Base-by-base conservation (phyloP, 2,113 vertebrate species). In the Tragulus kanchil region DNA sequence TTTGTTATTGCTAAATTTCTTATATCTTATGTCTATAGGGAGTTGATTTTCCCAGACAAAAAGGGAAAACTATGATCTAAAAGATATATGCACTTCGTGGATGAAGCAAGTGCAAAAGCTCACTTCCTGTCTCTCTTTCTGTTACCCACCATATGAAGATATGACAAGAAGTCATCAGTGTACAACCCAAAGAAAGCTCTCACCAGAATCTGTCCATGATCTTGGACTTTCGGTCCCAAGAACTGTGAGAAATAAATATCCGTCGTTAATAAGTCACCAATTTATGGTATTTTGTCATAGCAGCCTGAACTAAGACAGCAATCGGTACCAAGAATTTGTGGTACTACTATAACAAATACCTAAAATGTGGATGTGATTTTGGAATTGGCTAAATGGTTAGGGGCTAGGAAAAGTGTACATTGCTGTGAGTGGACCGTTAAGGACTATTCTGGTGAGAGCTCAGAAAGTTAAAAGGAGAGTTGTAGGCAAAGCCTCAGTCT, bases 1-100 rank as follows among this genome's bases (percentile, higher is more conserved):
- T 69, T 52, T 84, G 11, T 61, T 79, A 89, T n/a, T 89, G 58
- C 12, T 28, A 89, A 93, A 12, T 67, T 67, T 91, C 13, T 75
- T 85, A n/a, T 61, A 42, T 36, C 15, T 92, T 96, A 11, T 85
- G 4, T 58, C 61, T 75, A 48, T 7, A 52, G 31, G 84, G 48
- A 90, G 54, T 84, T 71, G 12, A 71, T 78, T 96, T 86, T 58
- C 48, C 67, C 45, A 59, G 59, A 31, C 3, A 83, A 78, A 97
- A 90, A 31, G 19, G 31, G 28, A 73, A 93, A 87, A 88, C 48
- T 77, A 45, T 90, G 28, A 87, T 42, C 86, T 17, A 31, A 87
- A 90, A 87, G 21, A 50, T 59, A 71, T 17, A 8, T 71, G 1
- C 3, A 23, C 64, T n/a, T 71, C 31, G 45, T 58, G 19, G 54